Evolutionary conservation across 2,797 vertebrate species (phyloP), one percentile per base, ranked within the genome.

Genomic region (Cirrhinus mrigala): DNA sequence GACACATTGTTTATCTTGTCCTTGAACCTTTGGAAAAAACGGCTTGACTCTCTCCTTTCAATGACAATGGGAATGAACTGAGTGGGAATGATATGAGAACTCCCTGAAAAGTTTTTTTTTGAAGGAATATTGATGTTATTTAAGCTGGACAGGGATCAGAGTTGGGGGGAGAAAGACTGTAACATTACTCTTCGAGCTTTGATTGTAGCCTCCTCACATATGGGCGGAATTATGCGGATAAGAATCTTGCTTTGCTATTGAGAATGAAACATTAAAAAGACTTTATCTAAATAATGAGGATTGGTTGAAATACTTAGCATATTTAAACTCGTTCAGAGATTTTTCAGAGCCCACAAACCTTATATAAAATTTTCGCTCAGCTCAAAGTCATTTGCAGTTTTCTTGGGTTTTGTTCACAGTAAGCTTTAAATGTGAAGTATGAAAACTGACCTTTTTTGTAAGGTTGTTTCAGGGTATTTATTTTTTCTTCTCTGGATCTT

Each of bases 51-150:
- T 83, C 56, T 64, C 22, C 44, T 29, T 62, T 64, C 5, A 1
- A 18, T 76, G 82, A 83, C 58, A 76, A 6, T 52, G 46, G 20
- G 66, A 76, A 75, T 75, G 10, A 66, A 74, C 12, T 37, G 18
- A 83, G 73, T 15, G 20, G 20, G 60, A 76, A 52, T 44, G 7
- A 77, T 40, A 66, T 33, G 77, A 68, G 29, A 29, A 44, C 68
- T 68, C 62, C 48, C 33, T 77, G 60, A 84, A 84, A 64, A 77
- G 66, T 73, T 56, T 66, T 77, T 33, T 83, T 83, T 83, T 68
- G 29, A 54, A 44, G 22, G 73, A 84, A 77, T 77, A 77, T 84
- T 77, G 48, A 77, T 84, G 33, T 77, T 84, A 77, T 68, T 77
- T 77, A 77, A 15, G 14, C 60, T 84, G 82, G 82, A 84, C 33